A percentile compares a stretch with the other conserved stretches of the same genome.
phyloP scores from a whole-genome alignment of 2,797 vertebrate species.

The Melanotaenia pygmaea region DNA sequence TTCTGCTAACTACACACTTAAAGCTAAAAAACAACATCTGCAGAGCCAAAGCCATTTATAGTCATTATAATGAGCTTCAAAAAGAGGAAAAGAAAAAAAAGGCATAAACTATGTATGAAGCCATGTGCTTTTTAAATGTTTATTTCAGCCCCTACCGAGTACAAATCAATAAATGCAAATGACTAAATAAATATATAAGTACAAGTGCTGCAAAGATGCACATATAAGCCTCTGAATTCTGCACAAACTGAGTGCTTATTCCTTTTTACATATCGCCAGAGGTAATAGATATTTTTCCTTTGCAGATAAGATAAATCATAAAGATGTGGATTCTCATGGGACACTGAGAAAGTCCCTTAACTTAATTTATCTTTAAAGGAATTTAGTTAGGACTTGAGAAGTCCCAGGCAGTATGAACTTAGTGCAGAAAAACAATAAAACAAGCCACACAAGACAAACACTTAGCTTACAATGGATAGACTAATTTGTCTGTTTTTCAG shows the following conservation, averaged over 20 bases:
- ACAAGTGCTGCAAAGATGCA: neutral
- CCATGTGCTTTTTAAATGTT: neutral
- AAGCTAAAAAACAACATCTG: neutral
- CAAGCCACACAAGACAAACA: slow-evolving; percentile 1
- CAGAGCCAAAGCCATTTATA: neutral
- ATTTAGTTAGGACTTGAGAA: slow-evolving; percentile 23
- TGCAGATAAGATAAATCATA: slow-evolving; percentile 14
- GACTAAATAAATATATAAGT: neutral
- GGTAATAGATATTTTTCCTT: neutral
- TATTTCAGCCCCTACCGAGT: neutral
- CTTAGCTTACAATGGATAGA: neutral
- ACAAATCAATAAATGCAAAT: slow-evolving; percentile 20
- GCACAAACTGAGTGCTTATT: neutral
- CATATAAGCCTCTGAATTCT: neutral
- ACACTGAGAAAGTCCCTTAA: slow-evolving; percentile 8
- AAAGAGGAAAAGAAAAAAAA: slow-evolving; percentile 1
- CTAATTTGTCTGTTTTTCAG: neutral
- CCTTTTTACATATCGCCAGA: neutral
- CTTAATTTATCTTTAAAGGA: slow-evolving; percentile 19
- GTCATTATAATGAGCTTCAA: neutral
- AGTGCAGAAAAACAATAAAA: slow-evolving; percentile 7
- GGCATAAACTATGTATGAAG: slow-evolving; percentile 8
- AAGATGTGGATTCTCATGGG: slow-evolving; percentile 16
- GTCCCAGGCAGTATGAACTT: neutral
- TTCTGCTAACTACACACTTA: slow-evolving; percentile 4